Base-by-base conservation (phyloP, 2,797 vertebrate species). In the Nannoperca obscura region DNA sequence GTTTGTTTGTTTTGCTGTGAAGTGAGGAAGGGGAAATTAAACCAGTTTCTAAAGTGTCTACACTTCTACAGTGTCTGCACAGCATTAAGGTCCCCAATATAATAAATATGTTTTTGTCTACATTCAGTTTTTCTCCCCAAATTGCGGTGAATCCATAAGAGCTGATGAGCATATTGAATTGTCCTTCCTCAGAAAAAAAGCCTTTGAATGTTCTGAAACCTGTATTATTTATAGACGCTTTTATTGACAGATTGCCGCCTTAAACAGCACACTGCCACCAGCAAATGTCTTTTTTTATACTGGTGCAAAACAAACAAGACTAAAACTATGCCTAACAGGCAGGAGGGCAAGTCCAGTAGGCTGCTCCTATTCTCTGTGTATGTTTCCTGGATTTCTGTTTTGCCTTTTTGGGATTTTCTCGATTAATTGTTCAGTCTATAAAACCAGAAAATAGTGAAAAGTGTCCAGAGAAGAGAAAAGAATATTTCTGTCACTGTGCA, bases 211-310 rank as follows among this genome's bases (percentile, higher is more conserved):
- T 49, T 42, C 40, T 64, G 10, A 47, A 57, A 50, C 10, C 24
- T 59, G 60, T 22, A 60, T 69, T 58, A 80, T 59, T 74, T 80
- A 59, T 19, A 58, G 53, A 46, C 30, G 52, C 52, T 74, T 47
- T 74, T 59, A 58, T 64, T 80, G 66, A 80, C 59, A 70, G 53
- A 69, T 19, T 53, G 27, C 10, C 50, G 32, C 34, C 34, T 73
- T 55, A 15, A 55, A 61, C 32, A 40, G 9, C 49, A 14, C 13
- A 24, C 36, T 46, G n/a, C n/a, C 49, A 30, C 30, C 1, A 47
- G 27, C 13, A 40, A n/a, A 42, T 52, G 2, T 36, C 15, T 30
- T 49, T 36, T 58, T 58, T 12, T 40, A n/a, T 34, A 60, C 8
- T 10, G 5, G 22, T 19, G 30, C 49, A 53, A 63, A 74, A 59